Base-by-base conservation (phyloP, 2,113 vertebrate genomes). In the Toxotes chatareus region DNA sequence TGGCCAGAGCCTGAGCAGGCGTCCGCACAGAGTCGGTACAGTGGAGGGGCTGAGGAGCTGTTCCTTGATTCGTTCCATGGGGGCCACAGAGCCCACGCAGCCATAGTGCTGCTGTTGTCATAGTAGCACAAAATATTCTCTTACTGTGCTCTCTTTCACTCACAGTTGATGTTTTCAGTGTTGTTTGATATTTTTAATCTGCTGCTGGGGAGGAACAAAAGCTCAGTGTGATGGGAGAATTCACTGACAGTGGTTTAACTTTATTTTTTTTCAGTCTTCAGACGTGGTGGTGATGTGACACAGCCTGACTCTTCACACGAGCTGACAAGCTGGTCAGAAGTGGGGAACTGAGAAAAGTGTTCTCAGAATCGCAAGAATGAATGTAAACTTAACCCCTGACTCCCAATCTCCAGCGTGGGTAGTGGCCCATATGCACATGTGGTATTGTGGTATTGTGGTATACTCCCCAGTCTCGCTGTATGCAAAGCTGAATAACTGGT, bases 401-500 rank as follows among this genome's bases (percentile, higher is more conserved):
- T 16, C 21, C 13, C 14, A 42, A 2, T 12, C 19, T 21, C 10
- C 27, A 44, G 9, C 23, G 16, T 27, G 27, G 27, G 27, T 27
- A 27, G 27, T 27, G 27, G 27, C 27, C 27, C 27, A 27, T 27
- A 27, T 34, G 27, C 21, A 4, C 31, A 19, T 13, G 7, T 2
- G 19, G 47, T 51, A 21, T 21, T 13, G 7, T 2, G 19, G 47
- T 51, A 21, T 21, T 47, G 12, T 49, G 5, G 1, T 23, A 17
- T 5, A 3, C 47, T 64, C 2, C 2, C 5, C 13, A 14, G n/a
- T 36, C 2, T 46, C 19, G 4, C 53, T 9, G 6, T 13, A 13
- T 62, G 31, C 11, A 57, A 86, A 87, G 56, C 47, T 27, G 85
- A 70, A 46, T 19, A 84, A 84, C 80, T 42, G 71, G 87, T 87